A percentile compares a stretch with the other conserved stretches of the same genome.
These are phyloP conservation scores for Sebastes cheni DNA, from an alignment of 2,797 vertebrate species.

Conservation along the genomic window DNA sequence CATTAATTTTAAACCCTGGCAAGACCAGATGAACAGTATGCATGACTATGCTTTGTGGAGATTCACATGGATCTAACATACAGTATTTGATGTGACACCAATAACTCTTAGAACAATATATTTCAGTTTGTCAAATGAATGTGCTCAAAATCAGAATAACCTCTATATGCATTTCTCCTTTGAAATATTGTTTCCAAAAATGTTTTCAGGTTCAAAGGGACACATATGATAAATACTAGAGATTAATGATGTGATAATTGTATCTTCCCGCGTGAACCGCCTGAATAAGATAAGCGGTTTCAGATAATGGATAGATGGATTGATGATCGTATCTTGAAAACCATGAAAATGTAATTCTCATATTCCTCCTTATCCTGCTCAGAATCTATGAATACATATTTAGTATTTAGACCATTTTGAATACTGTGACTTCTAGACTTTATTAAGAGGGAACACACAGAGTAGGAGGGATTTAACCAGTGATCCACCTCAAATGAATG, in stretches of 20 bases:
- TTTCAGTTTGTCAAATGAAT: not conserved
- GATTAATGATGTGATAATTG: not conserved
- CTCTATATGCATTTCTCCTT: not conserved
- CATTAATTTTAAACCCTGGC: not conserved
- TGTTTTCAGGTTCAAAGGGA: not conserved
- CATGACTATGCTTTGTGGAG: not conserved
- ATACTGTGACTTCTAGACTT: not conserved
- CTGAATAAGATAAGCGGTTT: too few species aligned
- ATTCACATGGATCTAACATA: not conserved
- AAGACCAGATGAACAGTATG: not conserved
- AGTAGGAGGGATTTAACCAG: not conserved
- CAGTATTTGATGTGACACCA: not conserved
- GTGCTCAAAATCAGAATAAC: not conserved
- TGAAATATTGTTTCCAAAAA: not conserved
- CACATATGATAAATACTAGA: not conserved
- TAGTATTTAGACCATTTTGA: not conserved
- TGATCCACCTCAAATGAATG: not conserved
- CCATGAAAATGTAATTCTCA: too few species aligned
- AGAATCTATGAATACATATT: too few species aligned
- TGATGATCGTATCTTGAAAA: not conserved
- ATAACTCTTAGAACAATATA: not conserved
- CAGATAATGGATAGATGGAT: too few species aligned
- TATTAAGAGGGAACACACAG: not conserved
- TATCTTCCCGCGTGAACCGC: not conserved
- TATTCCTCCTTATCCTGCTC: too few species aligned